Evolutionary conservation across 2,797 vertebrate genomes (phyloP), one percentile per base, ranked within the genome.

Genomic region (Adrianichthys oophorus): DNA sequence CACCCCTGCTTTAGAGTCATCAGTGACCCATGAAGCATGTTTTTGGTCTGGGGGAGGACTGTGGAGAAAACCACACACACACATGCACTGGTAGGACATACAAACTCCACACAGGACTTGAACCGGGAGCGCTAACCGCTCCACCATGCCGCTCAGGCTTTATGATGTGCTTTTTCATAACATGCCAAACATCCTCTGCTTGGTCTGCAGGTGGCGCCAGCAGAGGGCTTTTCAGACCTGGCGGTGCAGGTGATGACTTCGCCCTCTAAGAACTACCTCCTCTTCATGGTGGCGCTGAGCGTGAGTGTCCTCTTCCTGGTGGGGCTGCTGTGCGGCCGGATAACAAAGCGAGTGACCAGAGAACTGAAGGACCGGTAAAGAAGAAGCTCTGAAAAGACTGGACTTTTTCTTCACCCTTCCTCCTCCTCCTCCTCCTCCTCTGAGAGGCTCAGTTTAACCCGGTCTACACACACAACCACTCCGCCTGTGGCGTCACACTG

Each of bases 331-430:
- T 99, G 97, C 54, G 97, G 97, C 68, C 95, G 95, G 52, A 95
- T 98, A 90, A 99, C 97, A 72, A 99, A 98, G 85, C 92, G 94
- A 23, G 95, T 98, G 84, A 96, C 95, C 59, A 93, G 94, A 83
- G 95, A 98, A 79, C 93, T 97, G 73, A 99, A 99, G 90, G 92
- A 98, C 94, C 96, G 96, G 93, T 99, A 99, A 93, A 96, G 47
- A 19, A 32, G 7, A 4, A 45, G 37, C 62, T 37, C 52, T 15
- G 15, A 50, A 21, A 73, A 53, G 18, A 26, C 68, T 63, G 41
- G 41, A 29, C 54, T 7, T 26, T 50, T 51, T 68, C 48, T 44
- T 1, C 15, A 44, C 4, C 41, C 54, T 2, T 46, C 41, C 17
- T 59, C 69, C 2, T 68, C 45, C 4, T 43, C 37, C n/a, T 44